Evolutionary conservation across 2,113 vertebrate species (phyloP), one percentile per base, ranked within the genome.

Genomic region (Archilochus colubris): DNA sequence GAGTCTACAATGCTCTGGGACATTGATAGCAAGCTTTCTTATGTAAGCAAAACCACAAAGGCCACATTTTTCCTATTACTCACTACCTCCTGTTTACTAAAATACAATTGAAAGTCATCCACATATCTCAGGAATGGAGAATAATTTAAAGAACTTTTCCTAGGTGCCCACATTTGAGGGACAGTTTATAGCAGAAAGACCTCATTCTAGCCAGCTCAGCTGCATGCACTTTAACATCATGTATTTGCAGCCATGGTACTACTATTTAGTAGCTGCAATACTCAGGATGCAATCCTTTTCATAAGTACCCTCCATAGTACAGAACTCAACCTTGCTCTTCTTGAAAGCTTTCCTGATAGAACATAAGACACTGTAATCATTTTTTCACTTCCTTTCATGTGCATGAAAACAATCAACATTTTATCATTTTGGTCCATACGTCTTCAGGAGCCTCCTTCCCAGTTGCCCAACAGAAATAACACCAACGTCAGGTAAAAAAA

Each of bases 71-170:
- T 82, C 55, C 43, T 51, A 44, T 88, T 93, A 93, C 64, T 94
- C 88, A 91, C 44, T 31, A 59, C 61, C 94, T 96, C 88, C 86
- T 96, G 83, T 94, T 96, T 95, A 94, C 81, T 44, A 68, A 88
- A 90, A 87, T 31, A 79, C 63, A 83, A 68, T 4, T 83, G 76
- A 90, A 95, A 91, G 83, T 70, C 81, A 82, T 55, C 40, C 68
- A 25, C 91, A 89, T 83, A 51, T 76, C 66, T 76, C 55, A 50
- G 48, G 44, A 92, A 72, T 21, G 36, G 33, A 61, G 73, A 73
- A 46, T 28, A 72, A 86, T 46, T 80, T 66, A 51, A 88, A 58
- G 22, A 94, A 94, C 74, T 91, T 95, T 82, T 89, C 82, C 72
- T 58, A 89, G 27, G 66, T 33, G 76, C 15, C 7, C 23, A 85